Conservation (phyloP, 1,140 invertebrate species). For the Panulirus ornatus region DNA sequence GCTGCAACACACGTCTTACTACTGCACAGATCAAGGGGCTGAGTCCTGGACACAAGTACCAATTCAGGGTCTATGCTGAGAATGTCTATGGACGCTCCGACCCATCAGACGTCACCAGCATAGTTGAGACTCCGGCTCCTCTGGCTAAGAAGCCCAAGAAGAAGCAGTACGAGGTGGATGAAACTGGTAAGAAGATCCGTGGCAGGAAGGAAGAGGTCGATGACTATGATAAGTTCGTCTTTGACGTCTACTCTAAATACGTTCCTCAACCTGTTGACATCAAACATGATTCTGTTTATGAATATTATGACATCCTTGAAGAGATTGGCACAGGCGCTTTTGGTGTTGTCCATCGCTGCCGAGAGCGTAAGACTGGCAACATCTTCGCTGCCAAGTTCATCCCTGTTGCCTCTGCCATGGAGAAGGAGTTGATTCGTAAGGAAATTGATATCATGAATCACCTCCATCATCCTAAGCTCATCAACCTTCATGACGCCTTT, state of each 20-base stretch:
- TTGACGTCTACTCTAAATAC: constrained; percentile 98
- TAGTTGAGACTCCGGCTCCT: constrained; percentile 84
- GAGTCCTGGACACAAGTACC: constrained; percentile 94
- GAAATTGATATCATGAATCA: constrained; percentile 99
- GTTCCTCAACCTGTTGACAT: constrained; percentile 98
- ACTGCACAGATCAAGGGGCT: constrained; percentile 92
- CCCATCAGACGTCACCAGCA: constrained; percentile 89
- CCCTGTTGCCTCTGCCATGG: constrained; percentile 94
- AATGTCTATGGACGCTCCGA: constrained; percentile 98
- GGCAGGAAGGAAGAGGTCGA: constrained; percentile 92
- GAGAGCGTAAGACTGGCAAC: constrained; percentile 96
- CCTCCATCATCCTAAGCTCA: constrained; percentile 97
- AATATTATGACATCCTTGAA: constrained; percentile 98
- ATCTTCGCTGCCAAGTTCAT: constrained; percentile 99
- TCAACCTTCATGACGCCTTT: constrained; percentile 98
- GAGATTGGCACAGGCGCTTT: constrained; percentile 99
- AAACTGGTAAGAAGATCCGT: constrained; percentile 93
- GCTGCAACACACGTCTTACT: constrained; percentile 94
- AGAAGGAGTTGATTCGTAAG: constrained; percentile 97
- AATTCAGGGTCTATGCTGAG: constrained; percentile 97
- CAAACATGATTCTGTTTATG: constrained; percentile 94
- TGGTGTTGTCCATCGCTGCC: constrained; percentile 97
- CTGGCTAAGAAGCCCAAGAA: constrained; percentile 86
- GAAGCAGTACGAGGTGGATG: constrained; percentile 92
- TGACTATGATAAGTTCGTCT: constrained; percentile 98